Evolutionary conservation across 2,888 invertebrate genomes (phyloP).

Genomic region (Pristionchus mayeri): DNA sequence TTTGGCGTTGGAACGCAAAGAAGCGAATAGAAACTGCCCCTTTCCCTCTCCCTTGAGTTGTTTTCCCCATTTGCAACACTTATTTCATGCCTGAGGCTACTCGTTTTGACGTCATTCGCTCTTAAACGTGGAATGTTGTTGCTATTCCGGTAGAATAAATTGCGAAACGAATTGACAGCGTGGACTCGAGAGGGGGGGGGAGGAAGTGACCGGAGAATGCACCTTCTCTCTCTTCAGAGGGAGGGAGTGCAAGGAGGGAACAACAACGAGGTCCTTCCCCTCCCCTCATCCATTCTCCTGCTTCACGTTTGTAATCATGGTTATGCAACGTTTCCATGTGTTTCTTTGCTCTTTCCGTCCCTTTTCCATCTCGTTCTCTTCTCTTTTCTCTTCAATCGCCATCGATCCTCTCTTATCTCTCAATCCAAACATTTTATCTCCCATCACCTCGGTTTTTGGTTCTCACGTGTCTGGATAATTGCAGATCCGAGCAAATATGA

Average conservation of each 20-base stretch:
- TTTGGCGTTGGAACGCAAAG: background rate
- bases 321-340: background rate
- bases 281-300: background rate
- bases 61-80: background rate
- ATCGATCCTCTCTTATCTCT: conserved; percentile 16
- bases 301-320: background rate
- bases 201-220: background rate
- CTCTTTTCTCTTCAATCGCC: background rate
- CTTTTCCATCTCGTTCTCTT: background rate
- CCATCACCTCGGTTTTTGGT: background rate
- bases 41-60: background rate
- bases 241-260: background rate
- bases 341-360: background rate
- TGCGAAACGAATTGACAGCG: too few relatives aligned
- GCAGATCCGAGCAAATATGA: background rate
- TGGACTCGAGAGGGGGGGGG: too few relatives aligned
- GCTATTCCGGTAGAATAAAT: too few relatives aligned
- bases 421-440: background rate
- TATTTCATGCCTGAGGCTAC: background rate
- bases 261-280: background rate
- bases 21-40: background rate
- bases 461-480: background rate
- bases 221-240: background rate
- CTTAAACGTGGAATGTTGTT: too few relatives aligned
- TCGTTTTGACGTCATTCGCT: too few relatives aligned